Evolutionary conservation across 2,797 vertebrate genomes (phyloP).

Genomic region (Jordanella pulchra): DNA sequence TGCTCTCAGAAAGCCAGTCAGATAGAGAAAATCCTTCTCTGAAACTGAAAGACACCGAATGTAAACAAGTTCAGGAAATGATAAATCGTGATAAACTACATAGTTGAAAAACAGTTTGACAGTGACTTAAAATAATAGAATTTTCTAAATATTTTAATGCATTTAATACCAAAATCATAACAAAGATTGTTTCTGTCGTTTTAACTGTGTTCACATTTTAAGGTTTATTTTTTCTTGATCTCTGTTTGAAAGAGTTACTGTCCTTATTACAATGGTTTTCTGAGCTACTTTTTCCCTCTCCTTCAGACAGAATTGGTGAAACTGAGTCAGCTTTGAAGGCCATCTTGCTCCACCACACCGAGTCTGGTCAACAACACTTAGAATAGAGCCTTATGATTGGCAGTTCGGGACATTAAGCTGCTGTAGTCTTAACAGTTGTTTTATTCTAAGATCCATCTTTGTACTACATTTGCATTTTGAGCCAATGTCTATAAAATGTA

Average conservation of each 20-base stretch:
- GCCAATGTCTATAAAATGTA: too few relatives aligned
- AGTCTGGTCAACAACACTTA: not conserved
- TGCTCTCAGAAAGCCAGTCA: not conserved
- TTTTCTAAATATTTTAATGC: too few relatives aligned
- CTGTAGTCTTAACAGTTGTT: too few relatives aligned
- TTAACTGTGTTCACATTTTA: too few relatives aligned
- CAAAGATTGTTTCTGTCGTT: too few relatives aligned
- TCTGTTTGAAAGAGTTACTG: not conserved
- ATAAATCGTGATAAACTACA: too few relatives aligned
- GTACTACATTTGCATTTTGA: too few relatives aligned
- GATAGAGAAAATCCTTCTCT: not conserved
- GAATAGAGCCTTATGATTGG: not conserved
- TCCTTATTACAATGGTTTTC: not conserved
- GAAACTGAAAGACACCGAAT: not conserved
- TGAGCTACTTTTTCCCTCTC: not conserved
- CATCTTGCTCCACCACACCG: not conserved
- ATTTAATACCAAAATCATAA: too few relatives aligned
- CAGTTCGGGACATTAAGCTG: not conserved
- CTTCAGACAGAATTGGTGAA: not conserved
- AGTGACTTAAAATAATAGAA: too few relatives aligned
- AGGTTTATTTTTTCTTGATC: not conserved
- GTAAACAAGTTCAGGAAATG: not conserved
- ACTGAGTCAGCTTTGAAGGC: not conserved
- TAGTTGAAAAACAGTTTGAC: too few relatives aligned
- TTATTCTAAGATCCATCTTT: not conserved